Percentiles rank a stretch among this genome's conserved stretches.
Evolutionary conservation across 2,113 vertebrate genomes (phyloP).

Genomic region (Aphelocoma coerulescens): DNA sequence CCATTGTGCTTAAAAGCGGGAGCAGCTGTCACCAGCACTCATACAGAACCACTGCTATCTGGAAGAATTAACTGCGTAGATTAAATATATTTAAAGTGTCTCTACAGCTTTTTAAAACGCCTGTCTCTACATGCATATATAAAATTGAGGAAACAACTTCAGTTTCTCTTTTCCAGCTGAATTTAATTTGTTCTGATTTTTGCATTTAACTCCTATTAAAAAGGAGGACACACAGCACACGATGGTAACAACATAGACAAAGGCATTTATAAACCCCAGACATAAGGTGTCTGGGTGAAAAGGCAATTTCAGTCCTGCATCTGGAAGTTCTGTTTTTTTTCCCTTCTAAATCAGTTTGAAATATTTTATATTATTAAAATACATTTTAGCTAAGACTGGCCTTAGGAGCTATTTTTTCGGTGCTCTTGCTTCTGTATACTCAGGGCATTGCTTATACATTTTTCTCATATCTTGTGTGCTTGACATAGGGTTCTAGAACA

Average conservation of each 20-base stretch:
- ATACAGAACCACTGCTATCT: neutral
- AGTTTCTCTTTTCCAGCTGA: neutral
- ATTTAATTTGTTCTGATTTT: slow-evolving; percentile 22
- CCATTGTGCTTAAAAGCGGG: neutral
- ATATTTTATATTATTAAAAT: neutral
- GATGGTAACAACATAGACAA: neutral
- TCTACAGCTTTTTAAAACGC: neutral
- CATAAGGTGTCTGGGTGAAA: neutral
- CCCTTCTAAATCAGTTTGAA: neutral
- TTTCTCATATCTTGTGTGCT: neutral
- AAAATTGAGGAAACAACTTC: neutral
- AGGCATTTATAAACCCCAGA: slow-evolving; percentile 8
- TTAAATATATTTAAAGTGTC: neutral
- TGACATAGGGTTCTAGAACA: neutral
- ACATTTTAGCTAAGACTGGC: neutral
- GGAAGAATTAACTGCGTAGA: neutral
- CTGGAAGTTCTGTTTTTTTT: neutral
- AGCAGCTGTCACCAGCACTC: neutral
- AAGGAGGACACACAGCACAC: neutral
- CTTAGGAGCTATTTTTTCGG: neutral
- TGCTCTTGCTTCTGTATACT: neutral
- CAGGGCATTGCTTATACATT: neutral
- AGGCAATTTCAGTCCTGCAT: neutral
- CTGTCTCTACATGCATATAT: neutral
- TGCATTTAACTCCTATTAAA: slow-evolving; percentile 4